Conservation (phyloP, 1,140 invertebrate genomes). For the Neodiprion fabricii region DNA sequence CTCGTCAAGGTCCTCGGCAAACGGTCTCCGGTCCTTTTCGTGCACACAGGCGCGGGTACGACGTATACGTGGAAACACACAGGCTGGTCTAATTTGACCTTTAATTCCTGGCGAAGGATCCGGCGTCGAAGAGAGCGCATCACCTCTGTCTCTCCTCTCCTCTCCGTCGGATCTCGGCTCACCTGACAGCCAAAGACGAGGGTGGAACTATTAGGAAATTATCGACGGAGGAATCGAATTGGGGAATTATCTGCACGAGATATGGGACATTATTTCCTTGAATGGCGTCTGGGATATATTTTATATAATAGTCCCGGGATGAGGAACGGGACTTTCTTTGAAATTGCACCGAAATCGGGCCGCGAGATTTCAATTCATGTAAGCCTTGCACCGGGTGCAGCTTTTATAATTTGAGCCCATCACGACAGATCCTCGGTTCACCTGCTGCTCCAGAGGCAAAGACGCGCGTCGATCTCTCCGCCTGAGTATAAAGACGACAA, state of each 20-base stretch:
- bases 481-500: not conserved
- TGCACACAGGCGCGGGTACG: too few relatives aligned
- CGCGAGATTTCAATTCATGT: not conserved
- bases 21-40: not conserved
- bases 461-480: too few relatives aligned
- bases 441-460: too few relatives aligned
- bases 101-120: not conserved
- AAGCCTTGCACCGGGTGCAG: too few relatives aligned
- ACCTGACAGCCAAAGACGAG: slow-evolving; percentile 41
- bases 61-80: too few relatives aligned
- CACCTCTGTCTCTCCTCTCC: not conserved
- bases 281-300: slow-evolving; percentile 11
- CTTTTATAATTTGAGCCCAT: too few relatives aligned
- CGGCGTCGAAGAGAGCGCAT: not conserved
- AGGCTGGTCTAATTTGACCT: not conserved
- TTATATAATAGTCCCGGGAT: not conserved
- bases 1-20: slow-evolving; percentile 4
- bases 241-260: slow-evolving; percentile 44
- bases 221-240: slow-evolving; percentile 41
- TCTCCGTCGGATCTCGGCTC: slow-evolving; percentile 19
- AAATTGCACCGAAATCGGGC: not conserved
- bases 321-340: not conserved
- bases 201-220: slow-evolving; percentile 48
- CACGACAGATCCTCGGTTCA: too few relatives aligned
- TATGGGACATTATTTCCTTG: slow-evolving; percentile 40